A percentile compares a stretch with the other conserved stretches of the same genome.
These are phyloP conservation scores for Trachemys scripta DNA, from an alignment of 2,113 vertebrate genomes.

Conservation along the genomic window DNA sequence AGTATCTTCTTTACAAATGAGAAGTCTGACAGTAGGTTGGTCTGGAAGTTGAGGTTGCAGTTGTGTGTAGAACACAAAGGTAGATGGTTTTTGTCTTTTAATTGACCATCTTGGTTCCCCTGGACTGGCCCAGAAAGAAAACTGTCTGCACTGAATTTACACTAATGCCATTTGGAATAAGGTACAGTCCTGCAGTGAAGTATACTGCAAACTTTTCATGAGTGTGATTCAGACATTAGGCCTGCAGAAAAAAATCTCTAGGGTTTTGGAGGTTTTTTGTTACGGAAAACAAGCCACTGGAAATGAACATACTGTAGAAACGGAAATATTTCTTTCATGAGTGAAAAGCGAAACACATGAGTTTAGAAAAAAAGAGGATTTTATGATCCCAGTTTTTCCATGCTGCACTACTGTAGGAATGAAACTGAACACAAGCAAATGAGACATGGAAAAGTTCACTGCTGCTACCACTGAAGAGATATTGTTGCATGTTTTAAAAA, in stretches of 20 bases:
- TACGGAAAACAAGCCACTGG: background rate
- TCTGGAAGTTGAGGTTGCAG: background rate
- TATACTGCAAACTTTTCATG: background rate
- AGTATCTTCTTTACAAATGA: background rate
- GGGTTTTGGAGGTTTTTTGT: background rate
- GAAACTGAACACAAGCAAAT: conserved; percentile 35
- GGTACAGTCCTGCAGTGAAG: background rate
- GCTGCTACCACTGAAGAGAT: conserved; percentile 25
- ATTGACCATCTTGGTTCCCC: background rate
- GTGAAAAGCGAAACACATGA: conserved; percentile 36
- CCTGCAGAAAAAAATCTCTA: conserved; percentile 7
- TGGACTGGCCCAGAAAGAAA: background rate
- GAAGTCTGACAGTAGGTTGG: background rate
- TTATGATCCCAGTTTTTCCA: conserved; percentile 30
- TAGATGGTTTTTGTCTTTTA: background rate
- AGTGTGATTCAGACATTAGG: conserved; percentile 43
- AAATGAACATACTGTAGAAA: conserved; percentile 13
- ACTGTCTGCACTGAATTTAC: conserved; percentile 24
- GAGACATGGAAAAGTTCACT: conserved; percentile 47
- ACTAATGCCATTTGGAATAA: conserved; percentile 39
- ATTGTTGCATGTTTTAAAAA: conserved; percentile 3
- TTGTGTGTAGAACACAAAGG: background rate
- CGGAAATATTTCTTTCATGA: background rate
- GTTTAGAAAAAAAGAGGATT: conserved; percentile 16
- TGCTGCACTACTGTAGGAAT: conserved; percentile 11